Evolutionary conservation across 2,797 vertebrate species (phyloP).

Genomic region (Periparus ater): DNA sequence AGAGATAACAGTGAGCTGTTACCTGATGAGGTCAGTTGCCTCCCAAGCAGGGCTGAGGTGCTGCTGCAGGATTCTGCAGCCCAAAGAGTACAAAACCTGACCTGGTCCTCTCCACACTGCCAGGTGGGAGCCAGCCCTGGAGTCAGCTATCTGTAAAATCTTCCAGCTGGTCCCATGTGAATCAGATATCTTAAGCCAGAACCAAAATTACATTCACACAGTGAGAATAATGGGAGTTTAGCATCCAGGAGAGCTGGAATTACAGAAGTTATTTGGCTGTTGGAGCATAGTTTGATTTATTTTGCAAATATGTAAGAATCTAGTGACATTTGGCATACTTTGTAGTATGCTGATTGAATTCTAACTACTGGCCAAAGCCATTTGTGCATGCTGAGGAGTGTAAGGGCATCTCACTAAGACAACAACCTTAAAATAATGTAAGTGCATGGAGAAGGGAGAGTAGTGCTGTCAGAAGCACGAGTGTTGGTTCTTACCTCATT

Average conservation of each 20-base stretch:
- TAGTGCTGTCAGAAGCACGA: fast-evolving
- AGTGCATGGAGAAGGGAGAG: neutral
- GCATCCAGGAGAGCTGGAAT: neutral
- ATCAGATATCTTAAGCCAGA: neutral
- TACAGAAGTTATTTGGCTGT: neutral
- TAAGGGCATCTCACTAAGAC: neutral
- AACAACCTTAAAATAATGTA: neutral
- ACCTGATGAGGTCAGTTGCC: neutral
- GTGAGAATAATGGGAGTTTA: neutral
- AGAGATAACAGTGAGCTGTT: neutral
- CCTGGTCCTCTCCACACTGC: neutral
- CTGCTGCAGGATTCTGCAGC: neutral
- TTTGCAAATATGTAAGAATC: neutral
- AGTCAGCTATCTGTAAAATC: neutral
- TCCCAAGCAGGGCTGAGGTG: neutral
- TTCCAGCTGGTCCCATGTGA: neutral
- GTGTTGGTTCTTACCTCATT: neutral
- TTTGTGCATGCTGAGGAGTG: neutral
- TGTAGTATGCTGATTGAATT: neutral
- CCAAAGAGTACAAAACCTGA: neutral
- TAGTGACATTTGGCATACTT: neutral
- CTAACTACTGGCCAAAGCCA: neutral
- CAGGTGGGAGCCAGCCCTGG: neutral
- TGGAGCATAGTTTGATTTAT: neutral
- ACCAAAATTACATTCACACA: neutral